phyloP scores from a whole-genome alignment of 2,888 invertebrate species.

The Melikaiella ostensackeni region DNA sequence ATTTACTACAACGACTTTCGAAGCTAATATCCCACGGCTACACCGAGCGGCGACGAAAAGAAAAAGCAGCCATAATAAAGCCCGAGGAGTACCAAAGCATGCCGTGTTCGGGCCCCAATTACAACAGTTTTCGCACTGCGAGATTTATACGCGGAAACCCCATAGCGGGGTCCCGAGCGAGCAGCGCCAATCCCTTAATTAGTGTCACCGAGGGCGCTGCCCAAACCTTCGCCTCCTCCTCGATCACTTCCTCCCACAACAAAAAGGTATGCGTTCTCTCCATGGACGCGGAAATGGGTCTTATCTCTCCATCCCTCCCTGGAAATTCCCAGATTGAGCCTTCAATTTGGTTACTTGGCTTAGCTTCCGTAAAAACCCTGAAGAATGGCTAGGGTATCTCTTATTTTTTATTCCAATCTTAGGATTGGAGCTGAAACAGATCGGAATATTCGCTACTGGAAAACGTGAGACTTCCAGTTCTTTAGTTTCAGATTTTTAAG shows the following conservation, averaged over 20 bases:
- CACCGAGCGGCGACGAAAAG: constrained; percentile 45
- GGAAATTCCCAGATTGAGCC: neutral
- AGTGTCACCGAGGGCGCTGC: constrained; percentile 43
- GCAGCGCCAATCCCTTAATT: constrained; percentile 50
- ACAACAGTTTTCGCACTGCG: constrained; percentile 61
- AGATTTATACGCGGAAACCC: constrained; percentile 52
- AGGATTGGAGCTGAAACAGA: no score
- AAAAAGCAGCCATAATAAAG: constrained; percentile 50
- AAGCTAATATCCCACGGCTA: constrained; percentile 59
- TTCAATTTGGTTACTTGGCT: neutral
- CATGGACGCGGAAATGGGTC: neutral
- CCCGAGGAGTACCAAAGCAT: constrained; percentile 42
- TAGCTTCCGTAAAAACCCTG: neutral
- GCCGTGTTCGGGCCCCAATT: constrained; percentile 53
- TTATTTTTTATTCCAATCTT: neutral
- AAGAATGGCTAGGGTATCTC: neutral
- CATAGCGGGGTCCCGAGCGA: constrained; percentile 14
- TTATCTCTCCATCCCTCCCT: neutral
- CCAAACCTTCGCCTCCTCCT: constrained; percentile 1
- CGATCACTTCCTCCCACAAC: constrained; percentile 9
- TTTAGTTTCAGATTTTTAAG: neutral
- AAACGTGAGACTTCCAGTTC: neutral
- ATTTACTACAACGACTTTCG: constrained; percentile 57
- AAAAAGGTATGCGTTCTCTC: neutral
- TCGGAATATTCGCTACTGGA: neutral